These are phyloP conservation scores for Graptemys geographica DNA, from an alignment of 2,797 vertebrate genomes.

Conservation along the genomic window DNA sequence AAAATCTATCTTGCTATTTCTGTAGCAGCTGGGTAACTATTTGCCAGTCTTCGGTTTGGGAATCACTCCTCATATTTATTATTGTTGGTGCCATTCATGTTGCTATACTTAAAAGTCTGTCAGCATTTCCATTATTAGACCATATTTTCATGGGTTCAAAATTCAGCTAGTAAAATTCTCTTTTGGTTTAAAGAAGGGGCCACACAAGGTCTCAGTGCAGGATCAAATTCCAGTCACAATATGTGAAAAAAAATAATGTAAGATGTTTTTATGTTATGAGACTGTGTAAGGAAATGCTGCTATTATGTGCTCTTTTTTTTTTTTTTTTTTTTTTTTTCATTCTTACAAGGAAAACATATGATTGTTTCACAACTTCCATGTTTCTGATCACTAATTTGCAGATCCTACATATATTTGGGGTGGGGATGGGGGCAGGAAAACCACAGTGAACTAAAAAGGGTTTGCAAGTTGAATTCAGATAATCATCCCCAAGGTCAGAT, in stretches of 20 bases:
- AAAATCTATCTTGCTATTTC: constrained; percentile 82
- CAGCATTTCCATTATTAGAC: constrained; percentile 66
- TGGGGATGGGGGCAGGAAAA: constrained; percentile 15
- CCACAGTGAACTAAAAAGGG: constrained; percentile 30
- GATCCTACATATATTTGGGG: constrained; percentile 22
- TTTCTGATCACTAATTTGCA: constrained; percentile 55
- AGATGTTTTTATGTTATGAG: constrained; percentile 51
- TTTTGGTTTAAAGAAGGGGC: constrained; percentile 50
- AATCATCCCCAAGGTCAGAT: constrained; percentile 70
- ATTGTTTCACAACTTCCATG: constrained; percentile 40
- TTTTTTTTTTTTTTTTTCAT: constrained; percentile 59
- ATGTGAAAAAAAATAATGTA: constrained; percentile 62
- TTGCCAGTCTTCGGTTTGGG: constrained; percentile 78
- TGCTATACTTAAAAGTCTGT: constrained; percentile 76
- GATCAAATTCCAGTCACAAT: constrained; percentile 65
- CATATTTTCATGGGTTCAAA: constrained; percentile 69
- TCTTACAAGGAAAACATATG: constrained; percentile 39
- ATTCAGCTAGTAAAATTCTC: constrained; percentile 65
- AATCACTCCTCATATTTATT: constrained; percentile 81
- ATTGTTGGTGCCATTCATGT: constrained; percentile 69
- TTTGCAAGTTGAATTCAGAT: constrained; percentile 69
- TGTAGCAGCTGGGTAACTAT: constrained; percentile 85
- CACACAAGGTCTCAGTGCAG: constrained; percentile 51
- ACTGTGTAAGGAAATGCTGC: constrained; percentile 39
- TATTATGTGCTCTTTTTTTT: constrained; percentile 38